Evolutionary conservation across 2,113 vertebrate species (phyloP).

Genomic region (Callospermophilus lateralis): DNA sequence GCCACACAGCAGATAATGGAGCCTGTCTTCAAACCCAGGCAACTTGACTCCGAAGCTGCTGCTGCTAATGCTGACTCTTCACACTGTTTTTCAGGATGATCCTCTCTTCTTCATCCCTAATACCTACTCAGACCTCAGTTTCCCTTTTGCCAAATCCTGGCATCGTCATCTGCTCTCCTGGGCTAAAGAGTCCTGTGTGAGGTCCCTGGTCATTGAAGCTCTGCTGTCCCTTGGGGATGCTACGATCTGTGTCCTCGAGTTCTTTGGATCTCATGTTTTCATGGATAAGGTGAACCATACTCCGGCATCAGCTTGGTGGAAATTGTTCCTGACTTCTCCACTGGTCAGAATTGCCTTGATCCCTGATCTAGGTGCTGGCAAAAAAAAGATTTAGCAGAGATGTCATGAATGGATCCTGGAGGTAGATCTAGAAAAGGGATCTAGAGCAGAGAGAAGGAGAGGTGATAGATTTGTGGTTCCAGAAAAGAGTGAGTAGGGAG

Average conservation of each 20-base stretch:
- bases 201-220: neutral
- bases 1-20: no score
- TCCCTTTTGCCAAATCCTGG: no score
- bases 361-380: neutral
- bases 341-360: neutral
- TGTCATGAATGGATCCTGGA: neutral
- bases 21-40: neutral
- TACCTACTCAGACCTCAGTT: no score
- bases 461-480: neutral
- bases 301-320: neutral
- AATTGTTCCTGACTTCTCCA: neutral
- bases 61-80: neutral
- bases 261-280: neutral
- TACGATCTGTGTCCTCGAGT: neutral
- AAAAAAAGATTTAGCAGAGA: neutral
- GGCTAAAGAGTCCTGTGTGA: accelerated
- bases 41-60: neutral
- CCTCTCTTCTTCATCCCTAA: neutral
- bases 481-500: neutral
- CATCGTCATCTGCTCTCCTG: neutral
- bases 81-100: neutral
- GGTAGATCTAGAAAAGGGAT: neutral
- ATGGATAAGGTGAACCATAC: neutral
- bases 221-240: neutral
- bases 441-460: no score